Base-by-base conservation (phyloP, 2,113 vertebrate species). In the Nyctereutes procyonoides region DNA sequence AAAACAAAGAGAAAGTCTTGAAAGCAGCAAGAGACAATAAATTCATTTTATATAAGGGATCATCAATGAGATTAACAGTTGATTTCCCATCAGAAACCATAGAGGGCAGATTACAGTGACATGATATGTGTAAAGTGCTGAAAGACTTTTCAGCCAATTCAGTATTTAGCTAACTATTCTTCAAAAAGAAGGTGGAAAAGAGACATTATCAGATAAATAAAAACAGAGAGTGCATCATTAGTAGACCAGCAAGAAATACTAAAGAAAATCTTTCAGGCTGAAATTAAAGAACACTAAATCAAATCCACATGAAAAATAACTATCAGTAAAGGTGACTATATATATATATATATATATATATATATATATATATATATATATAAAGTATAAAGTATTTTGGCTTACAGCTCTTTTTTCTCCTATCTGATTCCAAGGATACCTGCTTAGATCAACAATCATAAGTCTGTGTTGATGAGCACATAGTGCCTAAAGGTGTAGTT, bases 361-460 rank as follows among this genome's bases (percentile, higher is more conserved):
- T 43, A 43, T 38, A 73, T 19, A 38, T 73, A 56, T 19, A 24
- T 88, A 88, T 38, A 28, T 38, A 38, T 4, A 38, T 4, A 38
- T 30, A 56, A n/a, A n/a, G n/a, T 38, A 30, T 24, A 43, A 14
- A 30, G 5, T 58, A 58, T 88, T 73, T 88, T 58, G 10, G 22
- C 56, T 71, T 71, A 9, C 28, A 58, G 7, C 10, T 30, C 60
- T 56, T 58, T 88, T 51, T 92, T n/a, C n/a, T 82, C 22, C 6
- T 82, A 48, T 92, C 14, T 74, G 53, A 88, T 82, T 95, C 87
- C 32, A 80, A 92, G 80, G 30, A 17, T n/a, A 88, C 35, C n/a
- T 60, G 32, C 35, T 73, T 51, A 76, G 28, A 88, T 73, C 67
- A 88, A 88, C 86, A 96, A 88, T 62, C 73, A 76, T 82, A 88